Evolutionary conservation across 2,888 invertebrate species (phyloP).

Genomic region (Camponotus fellah): DNA sequence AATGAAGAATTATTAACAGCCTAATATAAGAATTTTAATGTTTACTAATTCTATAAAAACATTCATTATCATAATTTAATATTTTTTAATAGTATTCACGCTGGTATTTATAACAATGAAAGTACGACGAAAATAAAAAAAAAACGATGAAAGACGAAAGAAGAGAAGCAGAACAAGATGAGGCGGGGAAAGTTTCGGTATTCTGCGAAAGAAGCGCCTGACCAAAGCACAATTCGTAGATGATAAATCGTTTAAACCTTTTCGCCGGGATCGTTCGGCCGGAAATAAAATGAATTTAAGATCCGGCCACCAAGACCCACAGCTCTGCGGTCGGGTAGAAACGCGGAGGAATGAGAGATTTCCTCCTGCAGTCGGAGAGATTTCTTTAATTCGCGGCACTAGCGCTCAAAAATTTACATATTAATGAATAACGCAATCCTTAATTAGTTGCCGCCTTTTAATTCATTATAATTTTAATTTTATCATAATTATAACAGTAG

Average conservation of each 20-base stretch:
- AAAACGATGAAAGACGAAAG: neutral
- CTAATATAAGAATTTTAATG: slow-evolving; percentile 5
- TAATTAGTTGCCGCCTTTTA: slow-evolving; percentile 53
- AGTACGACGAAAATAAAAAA: neutral
- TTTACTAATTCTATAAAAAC: neutral
- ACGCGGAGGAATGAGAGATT: slow-evolving; percentile 41
- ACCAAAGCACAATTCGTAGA: slow-evolving; percentile 81
- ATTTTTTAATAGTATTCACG: neutral
- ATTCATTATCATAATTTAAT: neutral
- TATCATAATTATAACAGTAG: neutral
- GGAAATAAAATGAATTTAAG: slow-evolving; percentile 85
- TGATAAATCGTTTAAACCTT: slow-evolving; percentile 84
- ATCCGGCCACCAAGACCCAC: slow-evolving; percentile 71
- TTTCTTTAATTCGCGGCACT: slow-evolving; percentile 52
- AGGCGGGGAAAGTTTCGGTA: slow-evolving; percentile 67
- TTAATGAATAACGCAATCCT: slow-evolving; percentile 54
- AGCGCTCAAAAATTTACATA: slow-evolving; percentile 47
- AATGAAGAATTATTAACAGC: neutral
- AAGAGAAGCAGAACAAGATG: slow-evolving; percentile 56
- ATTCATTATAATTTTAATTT: slow-evolving; percentile 44
- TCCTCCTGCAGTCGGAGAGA: slow-evolving; percentile 47
- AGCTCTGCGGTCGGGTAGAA: slow-evolving; percentile 32
- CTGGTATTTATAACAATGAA: slow-evolving; percentile 37
- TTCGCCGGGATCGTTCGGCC: slow-evolving; percentile 82
- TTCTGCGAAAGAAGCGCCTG: slow-evolving; percentile 74